Conservation (phyloP, 2,888 invertebrate genomes). For the Apoda limacodes region DNA sequence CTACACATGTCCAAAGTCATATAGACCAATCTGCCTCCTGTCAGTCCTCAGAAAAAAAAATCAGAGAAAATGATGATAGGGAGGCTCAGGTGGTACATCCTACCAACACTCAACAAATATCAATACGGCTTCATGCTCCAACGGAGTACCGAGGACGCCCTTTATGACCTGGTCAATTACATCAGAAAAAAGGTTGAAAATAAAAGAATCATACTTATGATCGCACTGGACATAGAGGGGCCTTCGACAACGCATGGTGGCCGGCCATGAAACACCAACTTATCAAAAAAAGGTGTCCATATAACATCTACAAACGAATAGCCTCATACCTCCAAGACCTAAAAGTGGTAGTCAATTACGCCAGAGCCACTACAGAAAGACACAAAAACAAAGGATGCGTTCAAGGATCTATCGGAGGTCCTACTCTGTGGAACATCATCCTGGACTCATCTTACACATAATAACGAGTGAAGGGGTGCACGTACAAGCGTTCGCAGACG, state of each 20-base stretch:
- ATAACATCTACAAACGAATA: too few relatives aligned
- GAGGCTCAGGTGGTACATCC: too few relatives aligned
- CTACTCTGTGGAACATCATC: conserved; percentile 16
- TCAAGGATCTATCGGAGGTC: conserved; percentile 16
- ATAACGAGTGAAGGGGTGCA: neutral
- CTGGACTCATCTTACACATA: conserved; percentile 11
- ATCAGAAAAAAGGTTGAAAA: too few relatives aligned
- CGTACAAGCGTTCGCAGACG: too few relatives aligned
- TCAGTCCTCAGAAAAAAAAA: conserved; percentile 13
- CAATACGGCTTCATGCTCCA: too few relatives aligned
- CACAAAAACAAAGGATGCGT: conserved; percentile 15
- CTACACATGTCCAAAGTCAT: conserved; percentile 10
- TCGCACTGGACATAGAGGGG: conserved; percentile 18
- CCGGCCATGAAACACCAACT: conserved; percentile 7
- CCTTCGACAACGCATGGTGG: too few relatives aligned
- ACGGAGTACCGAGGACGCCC: too few relatives aligned
- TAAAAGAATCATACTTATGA: conserved; percentile 7
- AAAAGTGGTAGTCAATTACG: conserved; percentile 10
- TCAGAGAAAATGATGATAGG: conserved; percentile 15
- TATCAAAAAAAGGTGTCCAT: too few relatives aligned
- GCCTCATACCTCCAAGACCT: conserved; percentile 10
- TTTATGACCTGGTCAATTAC: conserved; percentile 4
- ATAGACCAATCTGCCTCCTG: conserved; percentile 13
- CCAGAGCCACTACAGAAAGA: conserved; percentile 2
- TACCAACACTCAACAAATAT: too few relatives aligned